These are phyloP conservation scores for Ichneumoninae sp. DNA, from an alignment of 2,888 invertebrate genomes.

Conservation along the genomic window DNA sequence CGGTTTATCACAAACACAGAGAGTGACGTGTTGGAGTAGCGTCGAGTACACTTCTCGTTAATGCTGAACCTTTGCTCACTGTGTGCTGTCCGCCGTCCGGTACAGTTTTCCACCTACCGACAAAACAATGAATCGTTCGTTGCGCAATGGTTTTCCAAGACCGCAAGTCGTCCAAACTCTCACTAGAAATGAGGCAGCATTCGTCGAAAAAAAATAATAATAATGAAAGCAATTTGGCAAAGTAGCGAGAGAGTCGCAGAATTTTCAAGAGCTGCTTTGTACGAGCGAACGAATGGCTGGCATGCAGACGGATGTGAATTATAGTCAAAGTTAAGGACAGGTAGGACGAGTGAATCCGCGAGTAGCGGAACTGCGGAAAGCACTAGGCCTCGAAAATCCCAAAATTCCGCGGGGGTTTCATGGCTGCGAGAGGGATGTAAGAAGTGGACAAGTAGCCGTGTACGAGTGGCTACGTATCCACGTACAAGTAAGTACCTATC, in stretches of 20 bases:
- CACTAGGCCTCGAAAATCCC: slow-evolving; percentile 18
- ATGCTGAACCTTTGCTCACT: slow-evolving; percentile 20
- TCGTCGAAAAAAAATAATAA: slow-evolving; percentile 22
- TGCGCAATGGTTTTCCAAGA: slow-evolving; percentile 20
- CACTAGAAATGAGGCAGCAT: not conserved
- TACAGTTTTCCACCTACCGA: slow-evolving; percentile 42
- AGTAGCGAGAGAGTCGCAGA: slow-evolving; percentile 16
- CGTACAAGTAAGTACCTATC: slow-evolving; percentile 52
- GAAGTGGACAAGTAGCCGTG: slow-evolving; percentile 32
- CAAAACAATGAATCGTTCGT: slow-evolving; percentile 51
- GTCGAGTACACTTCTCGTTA: slow-evolving; percentile 54
- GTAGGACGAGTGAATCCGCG: slow-evolving; percentile 11
- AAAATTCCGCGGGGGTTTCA: slow-evolving; percentile 18
- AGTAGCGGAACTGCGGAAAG: slow-evolving; percentile 31
- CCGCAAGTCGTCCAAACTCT: slow-evolving; percentile 2
- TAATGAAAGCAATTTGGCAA: slow-evolving; percentile 58
- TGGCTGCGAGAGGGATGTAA: slow-evolving; percentile 6
- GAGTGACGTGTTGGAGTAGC: slow-evolving; percentile 34
- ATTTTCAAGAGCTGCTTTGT: slow-evolving; percentile 40
- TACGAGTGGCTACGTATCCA: slow-evolving; percentile 43
- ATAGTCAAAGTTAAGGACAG: slow-evolving; percentile 10
- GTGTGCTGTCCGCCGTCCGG: slow-evolving; percentile 36
- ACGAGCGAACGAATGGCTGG: slow-evolving; percentile 6
- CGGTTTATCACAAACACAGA: slow-evolving; percentile 40
- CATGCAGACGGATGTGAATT: not conserved